These are phyloP conservation scores for Corythaixoides concolor DNA, from an alignment of 2,113 vertebrate species.

Conservation along the genomic window DNA sequence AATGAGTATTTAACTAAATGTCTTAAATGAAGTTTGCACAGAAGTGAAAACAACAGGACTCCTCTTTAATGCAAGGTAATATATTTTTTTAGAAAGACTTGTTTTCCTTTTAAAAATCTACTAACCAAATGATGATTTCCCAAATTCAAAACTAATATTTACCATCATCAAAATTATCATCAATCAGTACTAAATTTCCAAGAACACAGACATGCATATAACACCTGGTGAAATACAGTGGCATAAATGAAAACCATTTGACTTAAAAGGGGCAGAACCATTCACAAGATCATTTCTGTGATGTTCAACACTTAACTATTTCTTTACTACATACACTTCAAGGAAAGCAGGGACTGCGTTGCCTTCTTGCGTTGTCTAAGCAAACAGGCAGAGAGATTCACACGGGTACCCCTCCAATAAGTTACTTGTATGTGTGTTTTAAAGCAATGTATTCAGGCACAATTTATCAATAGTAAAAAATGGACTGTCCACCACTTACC, in stretches of 20 bases:
- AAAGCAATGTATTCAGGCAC: neutral
- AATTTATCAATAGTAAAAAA: neutral
- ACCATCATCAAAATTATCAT: neutral
- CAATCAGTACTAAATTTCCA: neutral
- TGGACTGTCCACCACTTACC: neutral
- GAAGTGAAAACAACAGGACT: neutral
- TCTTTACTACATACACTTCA: neutral
- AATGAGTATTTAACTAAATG: constrained; percentile 2
- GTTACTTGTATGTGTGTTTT: neutral
- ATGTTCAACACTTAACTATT: neutral
- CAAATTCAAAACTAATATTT: constrained; percentile 17
- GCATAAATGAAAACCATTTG: neutral
- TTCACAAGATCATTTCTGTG: neutral
- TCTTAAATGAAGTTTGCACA: neutral
- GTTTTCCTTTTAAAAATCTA: neutral
- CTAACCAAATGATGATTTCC: neutral
- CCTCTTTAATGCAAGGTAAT: constrained; percentile 2
- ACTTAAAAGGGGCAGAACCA: neutral
- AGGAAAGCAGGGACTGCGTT: neutral
- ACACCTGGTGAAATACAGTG: neutral
- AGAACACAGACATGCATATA: neutral
- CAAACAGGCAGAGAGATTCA: neutral
- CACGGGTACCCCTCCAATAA: neutral
- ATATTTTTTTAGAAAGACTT: neutral
- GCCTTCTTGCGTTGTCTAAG: neutral